Evolutionary conservation across 2,888 invertebrate species (phyloP).

Genomic region (Aphidius colemani): DNA sequence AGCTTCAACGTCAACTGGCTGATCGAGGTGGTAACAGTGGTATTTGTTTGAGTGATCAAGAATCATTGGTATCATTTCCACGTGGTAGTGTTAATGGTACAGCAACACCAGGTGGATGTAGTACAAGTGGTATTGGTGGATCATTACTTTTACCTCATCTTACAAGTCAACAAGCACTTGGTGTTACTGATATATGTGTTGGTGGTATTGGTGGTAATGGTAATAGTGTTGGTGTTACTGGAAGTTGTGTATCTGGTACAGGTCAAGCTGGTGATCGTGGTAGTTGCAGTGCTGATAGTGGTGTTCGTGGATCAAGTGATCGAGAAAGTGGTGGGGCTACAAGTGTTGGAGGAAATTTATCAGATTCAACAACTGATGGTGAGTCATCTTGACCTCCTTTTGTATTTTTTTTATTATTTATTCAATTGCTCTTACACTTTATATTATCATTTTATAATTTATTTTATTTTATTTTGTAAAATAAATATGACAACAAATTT

Average conservation of each 20-base stretch:
- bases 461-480: neutral
- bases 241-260: constrained; percentile 58
- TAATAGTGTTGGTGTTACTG: constrained; percentile 41
- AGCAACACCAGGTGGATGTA: constrained; percentile 58
- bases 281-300: constrained; percentile 86
- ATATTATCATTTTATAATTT: no score
- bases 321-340: constrained; percentile 79
- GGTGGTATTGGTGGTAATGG: constrained; percentile 48
- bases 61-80: constrained; percentile 75
- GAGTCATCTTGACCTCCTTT: constrained; percentile 42
- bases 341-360: constrained; percentile 80
- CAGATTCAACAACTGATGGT: constrained; percentile 79
- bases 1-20: constrained; percentile 67
- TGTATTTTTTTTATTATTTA: neutral
- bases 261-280: constrained; percentile 71
- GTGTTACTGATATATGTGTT: constrained; percentile 48
- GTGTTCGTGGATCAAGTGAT: constrained; percentile 83
- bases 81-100: constrained; percentile 65
- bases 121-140: constrained; percentile 57
- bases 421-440: neutral
- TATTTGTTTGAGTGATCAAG: constrained; percentile 80
- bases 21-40: constrained; percentile 62
- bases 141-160: constrained; percentile 58
- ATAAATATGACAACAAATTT: neutral
- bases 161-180: constrained; percentile 55